These are phyloP conservation scores for Dinomys branickii DNA, from an alignment of 2,113 vertebrate genomes.

Conservation along the genomic window DNA sequence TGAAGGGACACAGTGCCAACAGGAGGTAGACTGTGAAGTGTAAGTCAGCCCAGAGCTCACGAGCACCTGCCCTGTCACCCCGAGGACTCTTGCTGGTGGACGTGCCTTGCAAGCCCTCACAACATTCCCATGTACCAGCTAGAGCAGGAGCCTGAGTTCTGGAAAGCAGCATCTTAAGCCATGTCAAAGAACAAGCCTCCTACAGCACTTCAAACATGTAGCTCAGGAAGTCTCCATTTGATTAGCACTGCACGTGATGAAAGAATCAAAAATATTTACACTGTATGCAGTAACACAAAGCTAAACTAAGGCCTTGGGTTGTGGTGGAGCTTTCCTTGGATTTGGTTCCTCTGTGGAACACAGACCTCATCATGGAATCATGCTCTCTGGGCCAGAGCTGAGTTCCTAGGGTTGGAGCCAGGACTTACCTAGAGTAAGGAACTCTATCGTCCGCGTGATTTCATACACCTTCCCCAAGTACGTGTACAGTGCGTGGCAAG, in stretches of 20 bases:
- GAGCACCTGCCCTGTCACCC: neutral
- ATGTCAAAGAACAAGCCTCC: neutral
- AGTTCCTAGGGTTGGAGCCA: neutral
- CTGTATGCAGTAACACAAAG: neutral
- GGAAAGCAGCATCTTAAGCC: neutral
- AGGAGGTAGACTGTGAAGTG: neutral
- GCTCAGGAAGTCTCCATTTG: neutral
- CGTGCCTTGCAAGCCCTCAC: neutral
- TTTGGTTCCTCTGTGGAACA: neutral
- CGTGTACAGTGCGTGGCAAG: conserved; percentile 86
- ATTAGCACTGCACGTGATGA: neutral
- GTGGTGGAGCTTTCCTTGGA: neutral
- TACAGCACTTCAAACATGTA: neutral
- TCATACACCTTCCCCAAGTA: conserved; percentile 83
- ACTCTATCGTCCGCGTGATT: conserved; percentile 86
- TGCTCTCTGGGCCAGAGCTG: neutral
- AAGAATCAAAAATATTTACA: neutral
- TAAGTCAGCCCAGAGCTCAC: neutral
- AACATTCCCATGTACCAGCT: neutral
- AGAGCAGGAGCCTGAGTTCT: neutral
- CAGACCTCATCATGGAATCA: neutral
- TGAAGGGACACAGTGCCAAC: neutral
- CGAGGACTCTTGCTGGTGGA: neutral
- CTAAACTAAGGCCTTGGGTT: neutral
- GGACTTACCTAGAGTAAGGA: conserved; percentile 85